Conservation (phyloP, 2,888 invertebrate species). For the Rhingia rostrata region DNA sequence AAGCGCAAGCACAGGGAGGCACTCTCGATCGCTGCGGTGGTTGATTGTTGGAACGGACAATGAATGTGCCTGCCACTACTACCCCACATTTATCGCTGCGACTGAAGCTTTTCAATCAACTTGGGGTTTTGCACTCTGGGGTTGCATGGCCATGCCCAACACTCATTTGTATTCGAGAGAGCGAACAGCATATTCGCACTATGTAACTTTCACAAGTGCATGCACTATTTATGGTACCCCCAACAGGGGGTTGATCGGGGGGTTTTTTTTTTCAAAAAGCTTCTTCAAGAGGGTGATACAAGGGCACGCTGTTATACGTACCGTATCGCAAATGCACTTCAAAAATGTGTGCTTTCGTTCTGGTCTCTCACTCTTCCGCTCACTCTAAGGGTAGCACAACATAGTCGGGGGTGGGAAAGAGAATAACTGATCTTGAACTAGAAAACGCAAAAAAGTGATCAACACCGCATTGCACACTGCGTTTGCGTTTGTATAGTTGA, state of each 20-base stretch:
- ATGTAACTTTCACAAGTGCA: conserved; percentile 21
- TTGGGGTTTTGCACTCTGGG: conserved; percentile 41
- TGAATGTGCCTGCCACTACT: conserved; percentile 48
- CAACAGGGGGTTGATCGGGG: neutral
- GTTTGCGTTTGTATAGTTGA: conserved; percentile 65
- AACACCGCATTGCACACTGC: conserved; percentile 58
- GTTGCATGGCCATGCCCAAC: conserved; percentile 14
- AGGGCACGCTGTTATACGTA: conserved; percentile 54
- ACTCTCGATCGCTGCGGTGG: conserved; percentile 22
- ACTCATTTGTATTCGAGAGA: neutral
- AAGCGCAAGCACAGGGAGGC: neutral
- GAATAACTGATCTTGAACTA: conserved; percentile 68
- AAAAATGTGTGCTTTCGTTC: neutral
- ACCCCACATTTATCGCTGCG: conserved; percentile 50
- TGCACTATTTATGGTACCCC: conserved; percentile 35
- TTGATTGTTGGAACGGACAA: conserved; percentile 36
- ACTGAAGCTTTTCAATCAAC: conserved; percentile 54
- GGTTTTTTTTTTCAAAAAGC: conserved; percentile 30
- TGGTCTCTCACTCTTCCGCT: neutral
- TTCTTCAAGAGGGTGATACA: conserved; percentile 60
- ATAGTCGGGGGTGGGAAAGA: conserved; percentile 37
- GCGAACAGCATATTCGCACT: conserved; percentile 21
- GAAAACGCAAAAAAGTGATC: conserved; percentile 60
- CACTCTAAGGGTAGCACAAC: conserved; percentile 26
- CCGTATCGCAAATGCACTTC: conserved; percentile 44